Evolutionary conservation across 1,140 invertebrate genomes (phyloP).

Genomic region (Antheraea mylitta): DNA sequence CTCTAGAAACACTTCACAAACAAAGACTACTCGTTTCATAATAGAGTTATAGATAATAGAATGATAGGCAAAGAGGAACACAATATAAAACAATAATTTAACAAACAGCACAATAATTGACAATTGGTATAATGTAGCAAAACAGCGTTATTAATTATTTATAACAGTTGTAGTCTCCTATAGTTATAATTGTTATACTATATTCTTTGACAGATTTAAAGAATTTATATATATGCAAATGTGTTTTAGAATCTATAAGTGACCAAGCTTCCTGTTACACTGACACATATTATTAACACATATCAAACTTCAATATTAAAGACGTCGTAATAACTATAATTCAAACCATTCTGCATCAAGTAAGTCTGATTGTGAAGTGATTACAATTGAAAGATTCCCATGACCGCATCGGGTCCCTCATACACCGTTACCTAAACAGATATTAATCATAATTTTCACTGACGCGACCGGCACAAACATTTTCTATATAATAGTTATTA

Average conservation of each 20-base stretch:
- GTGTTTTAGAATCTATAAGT: neutral
- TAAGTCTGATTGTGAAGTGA: conserved; percentile 10
- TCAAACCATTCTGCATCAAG: neutral
- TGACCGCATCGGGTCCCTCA: conserved; percentile 29
- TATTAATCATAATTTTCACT: conserved; percentile 79
- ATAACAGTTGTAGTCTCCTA: too few relatives aligned
- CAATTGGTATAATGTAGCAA: too few relatives aligned
- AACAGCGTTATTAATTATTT: too few relatives aligned
- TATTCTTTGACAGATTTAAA: too few relatives aligned
- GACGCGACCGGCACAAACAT: conserved; percentile 61
- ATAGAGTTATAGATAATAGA: too few relatives aligned
- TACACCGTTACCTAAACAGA: conserved; percentile 70
- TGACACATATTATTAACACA: neutral
- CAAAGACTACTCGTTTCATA: too few relatives aligned
- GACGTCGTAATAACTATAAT: conserved; percentile 8
- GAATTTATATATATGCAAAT: too few relatives aligned
- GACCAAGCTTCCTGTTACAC: neutral
- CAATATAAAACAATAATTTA: too few relatives aligned
- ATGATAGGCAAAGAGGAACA: too few relatives aligned
- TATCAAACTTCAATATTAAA: neutral
- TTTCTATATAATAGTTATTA: conserved; percentile 73
- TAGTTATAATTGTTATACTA: too few relatives aligned
- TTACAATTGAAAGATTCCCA: conserved; percentile 32
- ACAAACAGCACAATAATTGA: too few relatives aligned
- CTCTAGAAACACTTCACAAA: too few relatives aligned